phyloP scores from a whole-genome alignment of 2,797 vertebrate genomes.

The Sebastes itinus region DNA sequence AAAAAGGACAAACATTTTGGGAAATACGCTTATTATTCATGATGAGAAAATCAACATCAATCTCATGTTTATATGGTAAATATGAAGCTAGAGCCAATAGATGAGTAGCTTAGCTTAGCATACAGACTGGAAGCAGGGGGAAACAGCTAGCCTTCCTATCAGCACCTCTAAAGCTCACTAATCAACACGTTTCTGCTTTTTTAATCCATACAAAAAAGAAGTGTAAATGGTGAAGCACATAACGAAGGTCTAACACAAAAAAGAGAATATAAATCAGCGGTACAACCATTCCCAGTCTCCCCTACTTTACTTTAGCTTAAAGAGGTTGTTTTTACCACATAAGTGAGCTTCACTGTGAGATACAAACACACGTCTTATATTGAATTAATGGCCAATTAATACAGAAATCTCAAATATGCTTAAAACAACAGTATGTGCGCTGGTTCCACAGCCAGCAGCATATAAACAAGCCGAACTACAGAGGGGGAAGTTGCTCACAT shows the following conservation, averaged over 20 bases:
- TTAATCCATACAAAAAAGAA: background rate
- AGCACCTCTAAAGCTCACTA: background rate
- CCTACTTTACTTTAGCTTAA: background rate
- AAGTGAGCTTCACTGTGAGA: background rate
- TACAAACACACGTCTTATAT: conserved; percentile 1
- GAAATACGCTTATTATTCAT: background rate
- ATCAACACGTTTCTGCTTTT: too few species aligned
- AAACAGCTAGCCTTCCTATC: too few species aligned
- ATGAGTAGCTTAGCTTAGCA: background rate
- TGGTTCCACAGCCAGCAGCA: conserved; percentile 35
- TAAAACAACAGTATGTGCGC: conserved; percentile 12
- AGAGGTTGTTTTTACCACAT: background rate
- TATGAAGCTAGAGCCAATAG: background rate
- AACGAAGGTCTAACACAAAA: background rate
- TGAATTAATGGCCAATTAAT: conserved; percentile 43
- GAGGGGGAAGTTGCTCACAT: background rate
- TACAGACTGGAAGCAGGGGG: background rate
- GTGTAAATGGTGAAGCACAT: background rate
- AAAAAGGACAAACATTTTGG: background rate
- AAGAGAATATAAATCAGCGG: background rate
- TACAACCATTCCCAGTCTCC: background rate
- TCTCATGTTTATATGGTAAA: background rate
- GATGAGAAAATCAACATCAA: background rate
- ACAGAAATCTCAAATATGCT: conserved; percentile 7
- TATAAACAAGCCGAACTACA: conserved; percentile 20